Evolutionary conservation across 2,888 invertebrate species (phyloP).

Genomic region (Cacoxenus indagator): DNA sequence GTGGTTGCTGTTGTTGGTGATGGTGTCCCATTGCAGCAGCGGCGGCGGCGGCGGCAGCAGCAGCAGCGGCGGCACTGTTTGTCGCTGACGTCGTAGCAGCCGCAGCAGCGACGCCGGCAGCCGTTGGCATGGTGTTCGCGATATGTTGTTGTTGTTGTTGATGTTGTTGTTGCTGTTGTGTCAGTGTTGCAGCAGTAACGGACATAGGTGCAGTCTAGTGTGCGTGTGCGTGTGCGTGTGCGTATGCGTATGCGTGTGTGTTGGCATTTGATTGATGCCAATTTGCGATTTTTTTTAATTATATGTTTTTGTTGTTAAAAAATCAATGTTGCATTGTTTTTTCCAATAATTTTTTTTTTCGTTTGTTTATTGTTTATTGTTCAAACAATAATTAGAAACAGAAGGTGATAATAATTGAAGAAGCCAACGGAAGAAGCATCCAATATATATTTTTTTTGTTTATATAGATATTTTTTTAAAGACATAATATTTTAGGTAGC

Average conservation of each 20-base stretch:
- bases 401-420: slow-evolving; percentile 1
- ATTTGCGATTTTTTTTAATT: slow-evolving; percentile 32
- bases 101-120: slow-evolving; percentile 72
- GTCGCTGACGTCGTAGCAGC: slow-evolving; percentile 50
- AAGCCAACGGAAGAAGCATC: slow-evolving; percentile 42
- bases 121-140: slow-evolving; percentile 61
- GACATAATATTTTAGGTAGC: slow-evolving; percentile 4
- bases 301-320: slow-evolving; percentile 8
- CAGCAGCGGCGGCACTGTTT: slow-evolving; percentile 52
- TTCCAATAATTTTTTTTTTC: neutral
- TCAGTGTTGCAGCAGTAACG: slow-evolving; percentile 65
- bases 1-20: slow-evolving; percentile 65
- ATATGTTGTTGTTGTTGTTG: slow-evolving; percentile 51
- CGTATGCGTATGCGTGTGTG: neutral
- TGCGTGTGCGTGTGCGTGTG: slow-evolving; percentile 29
- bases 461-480: slow-evolving; percentile 6
- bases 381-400: neutral
- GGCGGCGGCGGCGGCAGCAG: slow-evolving; percentile 73
- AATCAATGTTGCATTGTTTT: slow-evolving; percentile 3
- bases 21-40: slow-evolving; percentile 66
- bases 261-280: slow-evolving; percentile 29
- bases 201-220: slow-evolving; percentile 67
- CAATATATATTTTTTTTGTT: slow-evolving; percentile 12
- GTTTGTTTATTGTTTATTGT: neutral
- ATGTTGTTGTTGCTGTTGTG: slow-evolving; percentile 65